Evolutionary conservation across 1,140 invertebrate genomes (phyloP).

Genomic region (Plectrocnemia conspersa): DNA sequence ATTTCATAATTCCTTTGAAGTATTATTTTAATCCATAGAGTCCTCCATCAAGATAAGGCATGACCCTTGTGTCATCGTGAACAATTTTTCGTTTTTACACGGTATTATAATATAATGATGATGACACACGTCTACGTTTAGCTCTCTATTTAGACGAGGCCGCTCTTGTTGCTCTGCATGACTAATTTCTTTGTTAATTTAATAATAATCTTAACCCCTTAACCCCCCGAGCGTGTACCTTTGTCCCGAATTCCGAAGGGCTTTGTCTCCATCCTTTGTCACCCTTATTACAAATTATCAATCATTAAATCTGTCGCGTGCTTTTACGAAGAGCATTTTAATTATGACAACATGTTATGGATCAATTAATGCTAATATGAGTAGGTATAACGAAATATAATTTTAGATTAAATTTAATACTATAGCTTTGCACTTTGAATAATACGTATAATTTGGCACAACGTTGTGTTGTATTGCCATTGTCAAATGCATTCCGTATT

Average conservation of each 20-base stretch:
- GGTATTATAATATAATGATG: conserved; percentile 15
- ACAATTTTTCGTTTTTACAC: neutral
- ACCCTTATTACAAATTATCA: conserved; percentile 35
- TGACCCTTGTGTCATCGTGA: neutral
- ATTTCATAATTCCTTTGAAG: no score
- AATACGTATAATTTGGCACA: no score
- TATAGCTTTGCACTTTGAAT: no score
- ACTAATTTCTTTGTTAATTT: conserved; percentile 37
- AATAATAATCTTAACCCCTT: conserved; percentile 33
- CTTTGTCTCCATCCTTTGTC: conserved; percentile 32
- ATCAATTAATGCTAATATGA: no score
- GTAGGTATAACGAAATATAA: no score
- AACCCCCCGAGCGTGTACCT: conserved; percentile 19
- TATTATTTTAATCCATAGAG: no score
- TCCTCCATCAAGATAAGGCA: no score
- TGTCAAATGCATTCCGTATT: no score
- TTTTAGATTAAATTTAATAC: no score
- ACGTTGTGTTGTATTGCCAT: no score
- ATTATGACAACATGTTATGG: no score
- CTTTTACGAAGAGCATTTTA: conserved; percentile 19
- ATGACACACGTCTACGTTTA: conserved; percentile 23
- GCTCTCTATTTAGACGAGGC: no score
- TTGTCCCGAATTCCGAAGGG: conserved; percentile 28
- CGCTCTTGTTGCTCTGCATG: conserved; percentile 17
- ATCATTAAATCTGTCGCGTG: conserved; percentile 35